Conservation (phyloP, 2,797 vertebrate species). For the Sternotherus odoratus region DNA sequence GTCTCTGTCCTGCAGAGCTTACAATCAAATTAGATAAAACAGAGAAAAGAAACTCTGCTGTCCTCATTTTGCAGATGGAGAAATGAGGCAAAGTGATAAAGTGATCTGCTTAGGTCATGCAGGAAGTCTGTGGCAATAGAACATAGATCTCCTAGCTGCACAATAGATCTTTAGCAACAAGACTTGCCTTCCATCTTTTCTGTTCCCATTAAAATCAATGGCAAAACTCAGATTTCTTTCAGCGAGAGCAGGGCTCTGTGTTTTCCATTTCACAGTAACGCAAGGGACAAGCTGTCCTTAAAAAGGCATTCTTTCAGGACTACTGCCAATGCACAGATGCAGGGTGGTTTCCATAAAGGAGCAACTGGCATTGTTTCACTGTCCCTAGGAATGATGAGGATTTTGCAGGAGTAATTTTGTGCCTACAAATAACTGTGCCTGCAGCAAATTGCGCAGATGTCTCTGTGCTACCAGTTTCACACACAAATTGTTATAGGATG, state of each 20-base stretch:
- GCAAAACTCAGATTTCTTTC: background rate
- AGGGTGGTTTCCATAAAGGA: background rate
- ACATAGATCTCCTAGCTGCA: too few relatives aligned
- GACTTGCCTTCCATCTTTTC: background rate
- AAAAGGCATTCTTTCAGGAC: constrained; percentile 11
- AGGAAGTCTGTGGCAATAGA: too few relatives aligned
- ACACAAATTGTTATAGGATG: background rate
- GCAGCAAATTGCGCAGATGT: background rate
- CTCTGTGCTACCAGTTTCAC: rapidly evolving
- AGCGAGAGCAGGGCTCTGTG: background rate
- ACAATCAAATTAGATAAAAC: background rate
- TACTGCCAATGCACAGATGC: constrained; percentile 12
- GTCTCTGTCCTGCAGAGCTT: background rate
- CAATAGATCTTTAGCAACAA: background rate
- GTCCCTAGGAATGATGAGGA: background rate
- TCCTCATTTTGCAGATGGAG: background rate
- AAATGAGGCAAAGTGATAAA: background rate
- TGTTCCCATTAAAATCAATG: background rate
- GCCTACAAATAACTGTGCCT: background rate
- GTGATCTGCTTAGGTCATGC: too few relatives aligned
- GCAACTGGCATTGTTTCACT: background rate
- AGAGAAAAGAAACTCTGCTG: background rate
- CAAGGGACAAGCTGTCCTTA: background rate
- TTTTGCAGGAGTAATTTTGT: background rate
- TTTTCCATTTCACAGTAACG: background rate